Evolutionary conservation across 2,888 invertebrate species (phyloP).

Genomic region (Pelosia muscerda): DNA sequence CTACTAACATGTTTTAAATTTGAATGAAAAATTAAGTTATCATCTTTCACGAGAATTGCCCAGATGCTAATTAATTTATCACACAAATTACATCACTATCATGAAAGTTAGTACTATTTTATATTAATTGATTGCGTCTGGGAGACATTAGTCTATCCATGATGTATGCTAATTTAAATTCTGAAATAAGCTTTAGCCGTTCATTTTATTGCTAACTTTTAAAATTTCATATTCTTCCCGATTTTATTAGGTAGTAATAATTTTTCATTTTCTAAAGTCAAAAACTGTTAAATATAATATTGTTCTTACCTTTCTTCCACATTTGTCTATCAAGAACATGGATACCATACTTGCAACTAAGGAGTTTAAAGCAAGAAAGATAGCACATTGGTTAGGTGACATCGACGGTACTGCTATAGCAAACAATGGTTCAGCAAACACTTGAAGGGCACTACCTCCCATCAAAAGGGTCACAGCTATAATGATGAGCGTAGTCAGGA

Average conservation of each 20-base stretch:
- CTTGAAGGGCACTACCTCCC: slow-evolving; percentile 76
- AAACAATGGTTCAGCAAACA: slow-evolving; percentile 78
- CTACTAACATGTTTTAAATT: too few species aligned
- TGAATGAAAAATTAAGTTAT: too few species aligned
- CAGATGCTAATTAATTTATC: too few species aligned
- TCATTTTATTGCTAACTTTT: too few species aligned
- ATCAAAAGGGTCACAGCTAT: slow-evolving; percentile 71
- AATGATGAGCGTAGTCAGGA: slow-evolving; percentile 57
- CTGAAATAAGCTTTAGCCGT: too few species aligned
- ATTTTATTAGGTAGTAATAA: too few species aligned
- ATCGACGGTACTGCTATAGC: slow-evolving; percentile 75
- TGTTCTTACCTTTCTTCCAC: slow-evolving; percentile 74
- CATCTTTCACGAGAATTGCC: too few species aligned
- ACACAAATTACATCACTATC: background rate
- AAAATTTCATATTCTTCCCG: too few species aligned
- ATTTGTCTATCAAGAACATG: slow-evolving; percentile 64
- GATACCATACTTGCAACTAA: slow-evolving; percentile 67
- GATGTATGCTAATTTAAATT: too few species aligned
- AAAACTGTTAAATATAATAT: background rate
- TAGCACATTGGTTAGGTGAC: slow-evolving; percentile 74
- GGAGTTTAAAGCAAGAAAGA: slow-evolving; percentile 71
- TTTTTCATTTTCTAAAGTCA: background rate
- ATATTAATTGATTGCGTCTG: too few species aligned
- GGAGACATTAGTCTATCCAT: too few species aligned
- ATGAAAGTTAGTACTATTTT: too few species aligned